Percentiles rank a stretch among this genome's conserved stretches.
Evolutionary conservation across 1,140 invertebrate genomes (phyloP).

Genomic region (Drosophila fuyamai): DNA sequence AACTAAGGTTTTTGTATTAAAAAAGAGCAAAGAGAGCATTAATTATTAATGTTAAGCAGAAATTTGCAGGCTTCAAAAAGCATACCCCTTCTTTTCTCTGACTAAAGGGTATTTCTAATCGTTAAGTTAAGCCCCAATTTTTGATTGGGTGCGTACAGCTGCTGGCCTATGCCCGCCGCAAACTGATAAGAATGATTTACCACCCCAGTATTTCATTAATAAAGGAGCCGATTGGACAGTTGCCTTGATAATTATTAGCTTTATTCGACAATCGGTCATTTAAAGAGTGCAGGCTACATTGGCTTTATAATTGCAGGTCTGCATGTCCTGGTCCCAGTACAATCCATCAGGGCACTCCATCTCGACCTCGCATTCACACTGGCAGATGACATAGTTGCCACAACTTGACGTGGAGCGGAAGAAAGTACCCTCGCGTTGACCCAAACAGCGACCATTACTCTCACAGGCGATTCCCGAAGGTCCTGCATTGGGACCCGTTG

Average conservation of each 20-base stretch:
- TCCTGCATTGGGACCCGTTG: constrained; percentile 56
- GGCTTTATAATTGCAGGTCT: constrained; percentile 47
- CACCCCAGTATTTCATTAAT: constrained; percentile 8
- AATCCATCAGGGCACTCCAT: constrained; percentile 38
- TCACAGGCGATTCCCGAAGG: constrained; percentile 66
- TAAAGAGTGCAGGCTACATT: constrained; percentile 41
- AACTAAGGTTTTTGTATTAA: too few relatives aligned
- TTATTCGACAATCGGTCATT: constrained; percentile 21
- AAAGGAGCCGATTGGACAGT: background rate
- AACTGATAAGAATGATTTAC: constrained; percentile 38
- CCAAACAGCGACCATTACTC: constrained; percentile 53
- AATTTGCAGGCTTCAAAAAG: too few relatives aligned
- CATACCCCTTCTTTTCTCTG: too few relatives aligned
- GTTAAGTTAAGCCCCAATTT: background rate
- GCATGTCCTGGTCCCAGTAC: constrained; percentile 32
- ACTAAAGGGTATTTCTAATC: background rate
- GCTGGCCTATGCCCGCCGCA: background rate
- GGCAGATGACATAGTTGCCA: constrained; percentile 45
- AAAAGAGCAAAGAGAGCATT: too few relatives aligned
- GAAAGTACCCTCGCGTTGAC: constrained; percentile 28
- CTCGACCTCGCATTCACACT: constrained; percentile 66
- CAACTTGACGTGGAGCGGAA: constrained; percentile 48
- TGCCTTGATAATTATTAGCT: constrained; percentile 25
- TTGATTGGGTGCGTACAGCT: constrained; percentile 14
- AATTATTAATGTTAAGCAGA: too few relatives aligned